Percentiles rank a stretch among this genome's conserved stretches.
These are phyloP conservation scores for Pogonus chalceus DNA, from an alignment of 1,140 invertebrate genomes.

Conservation along the genomic window DNA sequence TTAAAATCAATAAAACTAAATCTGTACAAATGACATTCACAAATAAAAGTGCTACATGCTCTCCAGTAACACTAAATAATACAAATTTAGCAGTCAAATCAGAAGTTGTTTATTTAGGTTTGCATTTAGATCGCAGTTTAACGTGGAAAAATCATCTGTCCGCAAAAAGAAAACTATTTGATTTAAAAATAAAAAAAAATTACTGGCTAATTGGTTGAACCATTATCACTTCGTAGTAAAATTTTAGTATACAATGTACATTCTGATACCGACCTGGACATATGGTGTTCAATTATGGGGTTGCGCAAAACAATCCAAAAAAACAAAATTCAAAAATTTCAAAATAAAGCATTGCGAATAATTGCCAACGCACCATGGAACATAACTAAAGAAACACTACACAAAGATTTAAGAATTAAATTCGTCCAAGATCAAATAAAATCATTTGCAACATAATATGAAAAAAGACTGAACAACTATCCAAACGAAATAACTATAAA, in stretches of 20 bases:
- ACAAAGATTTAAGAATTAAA: not conserved
- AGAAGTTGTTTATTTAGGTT: not conserved
- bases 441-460: not conserved
- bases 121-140: not conserved
- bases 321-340: not conserved
- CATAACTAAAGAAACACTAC: not conserved
- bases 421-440: too few relatives aligned
- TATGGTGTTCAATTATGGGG: not conserved
- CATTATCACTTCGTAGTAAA: not conserved
- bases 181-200: not conserved
- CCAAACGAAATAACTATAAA: not conserved
- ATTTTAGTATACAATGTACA: not conserved
- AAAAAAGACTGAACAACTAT: not conserved
- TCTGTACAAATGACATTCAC: constrained; percentile 13
- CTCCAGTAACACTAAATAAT: not conserved
- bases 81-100: not conserved
- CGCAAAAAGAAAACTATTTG: not conserved
- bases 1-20: constrained; percentile 25
- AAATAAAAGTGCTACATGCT: not conserved
- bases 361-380: not conserved
- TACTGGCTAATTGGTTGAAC: not conserved
- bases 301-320: not conserved
- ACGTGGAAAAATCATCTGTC: not conserved
- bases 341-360: constrained; percentile 2
- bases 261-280: not conserved